These are phyloP conservation scores for Girardinichthys multiradiatus DNA, from an alignment of 2,113 vertebrate genomes.

Conservation along the genomic window DNA sequence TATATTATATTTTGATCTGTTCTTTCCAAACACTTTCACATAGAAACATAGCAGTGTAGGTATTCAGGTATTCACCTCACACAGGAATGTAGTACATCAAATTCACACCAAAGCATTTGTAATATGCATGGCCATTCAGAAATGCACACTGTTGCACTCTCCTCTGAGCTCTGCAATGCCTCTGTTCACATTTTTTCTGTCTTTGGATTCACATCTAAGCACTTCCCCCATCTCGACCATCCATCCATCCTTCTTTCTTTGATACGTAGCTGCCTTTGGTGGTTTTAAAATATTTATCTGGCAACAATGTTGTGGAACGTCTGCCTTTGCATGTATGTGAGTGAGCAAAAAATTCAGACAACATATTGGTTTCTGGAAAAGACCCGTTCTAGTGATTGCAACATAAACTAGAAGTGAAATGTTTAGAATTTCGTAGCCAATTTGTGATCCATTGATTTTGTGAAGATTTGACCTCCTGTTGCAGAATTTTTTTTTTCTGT, in stretches of 20 bases:
- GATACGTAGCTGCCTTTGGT: constrained; percentile 31
- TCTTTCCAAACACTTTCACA: too few species aligned
- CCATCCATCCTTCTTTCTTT: constrained; percentile 31
- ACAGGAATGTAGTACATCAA: constrained; percentile 27
- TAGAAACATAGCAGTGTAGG: neutral
- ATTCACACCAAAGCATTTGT: neutral
- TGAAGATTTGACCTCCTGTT: too few species aligned
- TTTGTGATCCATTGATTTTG: too few species aligned
- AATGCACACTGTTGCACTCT: constrained; percentile 9
- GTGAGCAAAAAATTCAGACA: neutral
- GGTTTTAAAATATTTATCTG: constrained; percentile 9
- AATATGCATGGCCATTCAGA: neutral
- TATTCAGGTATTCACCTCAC: constrained; percentile 42
- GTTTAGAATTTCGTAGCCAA: too few species aligned
- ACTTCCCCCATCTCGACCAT: constrained; percentile 19
- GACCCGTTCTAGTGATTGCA: too few species aligned
- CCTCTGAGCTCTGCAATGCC: neutral
- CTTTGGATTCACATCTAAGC: constrained; percentile 11
- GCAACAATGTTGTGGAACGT: neutral
- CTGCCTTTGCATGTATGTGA: neutral
- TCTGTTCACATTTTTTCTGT: constrained; percentile 17
- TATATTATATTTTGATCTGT: too few species aligned
- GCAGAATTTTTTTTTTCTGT: too few species aligned
- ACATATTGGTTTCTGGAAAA: too few species aligned
- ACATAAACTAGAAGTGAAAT: too few species aligned